Conservation (phyloP, 2,888 invertebrate genomes). For the Tenthredo amoena region DNA sequence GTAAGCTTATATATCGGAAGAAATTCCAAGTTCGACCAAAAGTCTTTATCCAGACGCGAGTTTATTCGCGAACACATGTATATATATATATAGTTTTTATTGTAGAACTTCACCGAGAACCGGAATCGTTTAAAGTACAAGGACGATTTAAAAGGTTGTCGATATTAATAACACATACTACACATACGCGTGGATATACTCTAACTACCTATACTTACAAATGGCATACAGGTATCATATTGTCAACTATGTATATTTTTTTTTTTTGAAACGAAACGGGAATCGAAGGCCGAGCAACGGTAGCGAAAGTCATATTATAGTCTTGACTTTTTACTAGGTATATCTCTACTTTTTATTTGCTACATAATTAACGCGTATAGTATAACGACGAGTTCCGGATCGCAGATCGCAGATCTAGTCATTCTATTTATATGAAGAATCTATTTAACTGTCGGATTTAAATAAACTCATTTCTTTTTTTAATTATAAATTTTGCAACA, state of each 20-base stretch:
- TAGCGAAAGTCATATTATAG: slow-evolving; percentile 25
- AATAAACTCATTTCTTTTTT: background rate
- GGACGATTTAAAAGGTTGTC: slow-evolving; percentile 39
- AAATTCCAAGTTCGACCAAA: background rate
- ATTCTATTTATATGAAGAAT: background rate
- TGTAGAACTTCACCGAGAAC: slow-evolving; percentile 20
- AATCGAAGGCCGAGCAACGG: slow-evolving; percentile 41
- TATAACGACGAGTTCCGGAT: background rate
- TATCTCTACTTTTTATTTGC: background rate
- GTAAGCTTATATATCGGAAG: background rate
- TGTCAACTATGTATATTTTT: background rate
- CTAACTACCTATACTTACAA: slow-evolving; percentile 20
- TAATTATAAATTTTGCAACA: background rate
- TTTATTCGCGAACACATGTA: background rate
- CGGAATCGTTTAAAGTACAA: slow-evolving; percentile 43
- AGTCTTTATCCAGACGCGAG: background rate
- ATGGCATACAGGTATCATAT: slow-evolving; percentile 44
- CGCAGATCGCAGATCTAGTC: background rate
- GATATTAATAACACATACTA: background rate
- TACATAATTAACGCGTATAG: background rate
- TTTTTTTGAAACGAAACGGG: background rate
- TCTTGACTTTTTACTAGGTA: slow-evolving; percentile 37
- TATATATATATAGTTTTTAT: background rate
- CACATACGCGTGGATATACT: background rate
- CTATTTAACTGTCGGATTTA: background rate